A percentile compares a stretch with the other conserved stretches of the same genome.
Conservation (phyloP, 2,888 invertebrate genomes). For the Loripinus fragilis region DNA sequence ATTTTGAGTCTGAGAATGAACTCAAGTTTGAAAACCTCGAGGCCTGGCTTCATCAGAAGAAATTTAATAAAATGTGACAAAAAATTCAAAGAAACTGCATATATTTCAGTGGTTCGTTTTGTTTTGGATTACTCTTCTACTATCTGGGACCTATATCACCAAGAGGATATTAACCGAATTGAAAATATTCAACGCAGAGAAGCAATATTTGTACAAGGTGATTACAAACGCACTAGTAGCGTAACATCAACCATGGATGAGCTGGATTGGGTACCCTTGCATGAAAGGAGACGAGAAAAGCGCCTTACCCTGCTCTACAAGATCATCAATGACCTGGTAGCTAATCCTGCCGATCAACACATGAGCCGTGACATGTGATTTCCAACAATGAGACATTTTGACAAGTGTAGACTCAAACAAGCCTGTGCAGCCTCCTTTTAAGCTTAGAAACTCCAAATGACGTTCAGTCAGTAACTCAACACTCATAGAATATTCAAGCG, state of each 20-base stretch:
- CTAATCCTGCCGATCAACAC: no score
- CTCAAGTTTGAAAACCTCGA: no score
- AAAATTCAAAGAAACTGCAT: slow-evolving; percentile 18
- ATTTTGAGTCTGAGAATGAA: no score
- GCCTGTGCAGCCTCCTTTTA: no score
- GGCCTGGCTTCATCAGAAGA: slow-evolving; percentile 32
- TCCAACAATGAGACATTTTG: no score
- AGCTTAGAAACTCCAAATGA: no score
- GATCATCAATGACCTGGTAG: no score
- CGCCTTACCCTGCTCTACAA: no score
- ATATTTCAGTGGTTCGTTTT: slow-evolving; percentile 19
- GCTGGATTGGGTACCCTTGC: background rate
- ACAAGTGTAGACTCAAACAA: no score
- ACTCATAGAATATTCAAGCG: no score
- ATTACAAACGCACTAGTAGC: background rate
- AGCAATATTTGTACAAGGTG: slow-evolving; percentile 12
- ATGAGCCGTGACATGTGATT: no score
- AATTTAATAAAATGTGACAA: slow-evolving; percentile 27
- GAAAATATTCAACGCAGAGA: slow-evolving; percentile 15
- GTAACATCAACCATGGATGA: background rate
- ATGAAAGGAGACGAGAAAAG: background rate
- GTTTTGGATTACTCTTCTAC: background rate
- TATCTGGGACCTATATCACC: slow-evolving; percentile 22
- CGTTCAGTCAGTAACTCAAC: no score
- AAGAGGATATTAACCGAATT: slow-evolving; percentile 19